Conservation (phyloP, 2,797 vertebrate genomes). For the Atherinosoma microstoma region DNA sequence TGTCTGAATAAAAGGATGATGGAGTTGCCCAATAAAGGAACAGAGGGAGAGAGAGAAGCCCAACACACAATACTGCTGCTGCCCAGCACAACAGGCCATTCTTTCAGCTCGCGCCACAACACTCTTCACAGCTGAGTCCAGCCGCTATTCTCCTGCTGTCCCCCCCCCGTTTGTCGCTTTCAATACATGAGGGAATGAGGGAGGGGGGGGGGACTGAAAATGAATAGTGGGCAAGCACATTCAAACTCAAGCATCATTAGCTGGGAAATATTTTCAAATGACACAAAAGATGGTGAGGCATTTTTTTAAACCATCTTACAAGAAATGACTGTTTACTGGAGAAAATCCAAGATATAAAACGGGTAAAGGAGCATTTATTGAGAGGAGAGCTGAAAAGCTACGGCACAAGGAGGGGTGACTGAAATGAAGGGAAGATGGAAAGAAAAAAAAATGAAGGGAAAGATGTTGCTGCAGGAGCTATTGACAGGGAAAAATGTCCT, state of each 20-base stretch:
- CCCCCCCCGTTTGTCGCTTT: slow-evolving; percentile 69
- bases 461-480: slow-evolving; percentile 42
- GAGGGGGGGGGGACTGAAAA: slow-evolving; percentile 40
- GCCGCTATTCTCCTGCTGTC: slow-evolving; percentile 79
- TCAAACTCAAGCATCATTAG: slow-evolving; percentile 64
- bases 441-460: slow-evolving; percentile 14
- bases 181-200: slow-evolving; percentile 50
- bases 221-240: slow-evolving; percentile 59
- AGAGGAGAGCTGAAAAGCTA: slow-evolving; percentile 9
- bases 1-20: slow-evolving; percentile 60
- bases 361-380: slow-evolving; percentile 6
- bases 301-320: slow-evolving; percentile 23
- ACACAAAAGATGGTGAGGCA: slow-evolving; percentile 37
- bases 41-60: slow-evolving; percentile 58
- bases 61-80: slow-evolving; percentile 77
- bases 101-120: slow-evolving; percentile 79
- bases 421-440: slow-evolving; percentile 27
- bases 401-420: slow-evolving; percentile 21
- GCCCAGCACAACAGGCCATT: slow-evolving; percentile 80
- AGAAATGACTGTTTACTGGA: slow-evolving; percentile 13
- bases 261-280: slow-evolving; percentile 66
- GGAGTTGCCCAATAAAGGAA: slow-evolving; percentile 59
- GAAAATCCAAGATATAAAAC: slow-evolving; percentile 8
- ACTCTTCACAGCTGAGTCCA: slow-evolving; percentile 75
- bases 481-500: slow-evolving; percentile 46